phyloP scores from a whole-genome alignment of 2,113 vertebrate species.

The Phrynosoma blainvillii region DNA sequence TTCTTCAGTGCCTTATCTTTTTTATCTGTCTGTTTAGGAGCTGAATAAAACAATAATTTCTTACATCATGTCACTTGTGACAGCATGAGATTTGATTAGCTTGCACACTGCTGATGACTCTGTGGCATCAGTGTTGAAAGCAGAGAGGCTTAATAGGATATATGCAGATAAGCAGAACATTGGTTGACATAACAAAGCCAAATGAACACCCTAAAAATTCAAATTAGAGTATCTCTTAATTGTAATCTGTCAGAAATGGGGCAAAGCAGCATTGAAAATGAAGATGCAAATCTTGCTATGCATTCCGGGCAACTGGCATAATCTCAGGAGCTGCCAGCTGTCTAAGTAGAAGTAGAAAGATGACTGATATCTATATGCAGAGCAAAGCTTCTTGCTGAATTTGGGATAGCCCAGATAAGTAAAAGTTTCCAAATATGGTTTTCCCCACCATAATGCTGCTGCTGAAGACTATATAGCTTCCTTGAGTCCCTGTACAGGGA shows the following conservation, averaged over 20 bases:
- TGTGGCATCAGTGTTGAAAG: constrained; percentile 57
- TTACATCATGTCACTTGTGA: constrained; percentile 69
- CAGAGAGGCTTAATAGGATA: constrained; percentile 66
- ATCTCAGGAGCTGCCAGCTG: neutral
- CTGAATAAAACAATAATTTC: constrained; percentile 72
- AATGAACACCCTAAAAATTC: constrained; percentile 63
- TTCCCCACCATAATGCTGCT: neutral
- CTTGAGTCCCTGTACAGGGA: too few species aligned
- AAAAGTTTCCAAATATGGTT: neutral
- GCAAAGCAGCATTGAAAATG: constrained; percentile 15
- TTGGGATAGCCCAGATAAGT: neutral
- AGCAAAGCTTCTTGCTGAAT: neutral
- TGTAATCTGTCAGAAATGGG: constrained; percentile 42
- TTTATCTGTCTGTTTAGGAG: constrained; percentile 68
- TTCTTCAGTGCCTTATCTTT: constrained; percentile 65
- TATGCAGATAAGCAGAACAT: constrained; percentile 62
- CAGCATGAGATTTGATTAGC: constrained; percentile 72
- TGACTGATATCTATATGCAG: neutral
- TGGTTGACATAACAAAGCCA: constrained; percentile 51
- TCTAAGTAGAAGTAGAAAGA: neutral
- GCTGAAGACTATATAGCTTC: neutral
- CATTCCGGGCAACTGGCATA: neutral
- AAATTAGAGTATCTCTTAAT: constrained; percentile 62
- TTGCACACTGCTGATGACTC: constrained; percentile 70
- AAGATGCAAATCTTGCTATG: constrained; percentile 52